phyloP scores from a whole-genome alignment of 2,113 vertebrate species.

The Channa maculata region DNA sequence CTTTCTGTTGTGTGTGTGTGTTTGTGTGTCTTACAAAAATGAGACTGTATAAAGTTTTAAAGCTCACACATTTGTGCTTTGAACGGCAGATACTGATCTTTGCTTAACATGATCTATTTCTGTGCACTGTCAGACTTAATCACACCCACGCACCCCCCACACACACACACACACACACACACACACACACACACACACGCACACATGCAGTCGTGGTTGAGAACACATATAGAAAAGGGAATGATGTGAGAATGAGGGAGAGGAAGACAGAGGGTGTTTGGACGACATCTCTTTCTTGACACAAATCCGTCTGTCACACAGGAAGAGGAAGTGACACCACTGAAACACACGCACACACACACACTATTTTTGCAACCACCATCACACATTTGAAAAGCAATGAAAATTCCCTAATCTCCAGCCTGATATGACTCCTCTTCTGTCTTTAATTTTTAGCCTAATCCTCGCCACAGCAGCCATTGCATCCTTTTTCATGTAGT shows the following conservation, averaged over 20 bases:
- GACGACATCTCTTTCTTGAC: slow-evolving; percentile 36
- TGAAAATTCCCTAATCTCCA: not conserved
- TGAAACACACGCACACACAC: slow-evolving; percentile 5
- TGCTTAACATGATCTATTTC: slow-evolving; percentile 68
- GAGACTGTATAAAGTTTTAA: slow-evolving; percentile 32
- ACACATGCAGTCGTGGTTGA: slow-evolving; percentile 10
- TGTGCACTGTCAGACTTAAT: slow-evolving; percentile 10
- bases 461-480: not conserved
- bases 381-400: slow-evolving; percentile 10
- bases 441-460: not conserved
- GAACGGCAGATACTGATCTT: slow-evolving; percentile 56
- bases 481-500: not conserved
- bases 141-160: not conserved
- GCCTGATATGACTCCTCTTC: not conserved
- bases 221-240: not conserved
- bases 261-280: slow-evolving; percentile 22
- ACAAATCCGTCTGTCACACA: slow-evolving; percentile 31
- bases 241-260: slow-evolving; percentile 22
- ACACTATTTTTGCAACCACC: not conserved
- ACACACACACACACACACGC: slow-evolving; percentile 7
- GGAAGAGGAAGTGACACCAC: slow-evolving; percentile 64
- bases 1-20: slow-evolving; percentile 3
- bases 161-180: not conserved
- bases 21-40: slow-evolving; percentile 6
- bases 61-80: slow-evolving; percentile 12